These are phyloP conservation scores for Tarsius wallacei DNA, from an alignment of 2,797 vertebrate genomes.

Conservation along the genomic window DNA sequence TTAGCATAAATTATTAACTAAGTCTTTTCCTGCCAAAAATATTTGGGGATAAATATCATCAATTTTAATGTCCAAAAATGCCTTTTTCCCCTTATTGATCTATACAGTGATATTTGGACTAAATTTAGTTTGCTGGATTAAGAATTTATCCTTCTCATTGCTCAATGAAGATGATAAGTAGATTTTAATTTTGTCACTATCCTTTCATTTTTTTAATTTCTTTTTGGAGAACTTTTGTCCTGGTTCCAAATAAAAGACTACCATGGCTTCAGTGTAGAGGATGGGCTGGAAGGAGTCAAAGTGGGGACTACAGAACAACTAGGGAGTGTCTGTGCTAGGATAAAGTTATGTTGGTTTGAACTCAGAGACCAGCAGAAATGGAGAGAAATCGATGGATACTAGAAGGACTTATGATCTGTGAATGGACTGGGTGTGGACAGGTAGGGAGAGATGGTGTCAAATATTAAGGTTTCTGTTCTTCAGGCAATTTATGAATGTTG, in stretches of 20 bases:
- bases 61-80: neutral
- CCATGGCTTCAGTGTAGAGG: neutral
- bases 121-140: neutral
- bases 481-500: neutral
- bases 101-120: neutral
- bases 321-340: too few relatives aligned
- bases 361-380: neutral
- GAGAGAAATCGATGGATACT: neutral
- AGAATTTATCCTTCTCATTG: neutral
- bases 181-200: neutral
- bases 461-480: neutral
- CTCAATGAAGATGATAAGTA: neutral
- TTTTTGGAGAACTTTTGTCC: neutral
- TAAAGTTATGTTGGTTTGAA: neutral
- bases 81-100: neutral
- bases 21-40: neutral
- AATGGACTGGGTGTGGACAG: neutral
- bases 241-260: neutral
- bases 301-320: neutral
- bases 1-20: neutral
- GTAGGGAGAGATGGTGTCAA: neutral
- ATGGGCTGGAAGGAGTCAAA: neutral
- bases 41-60: neutral
- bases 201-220: neutral
- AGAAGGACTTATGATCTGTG: neutral